phyloP scores from a whole-genome alignment of 2,797 vertebrate species.

The Myotis vivesi region DNA sequence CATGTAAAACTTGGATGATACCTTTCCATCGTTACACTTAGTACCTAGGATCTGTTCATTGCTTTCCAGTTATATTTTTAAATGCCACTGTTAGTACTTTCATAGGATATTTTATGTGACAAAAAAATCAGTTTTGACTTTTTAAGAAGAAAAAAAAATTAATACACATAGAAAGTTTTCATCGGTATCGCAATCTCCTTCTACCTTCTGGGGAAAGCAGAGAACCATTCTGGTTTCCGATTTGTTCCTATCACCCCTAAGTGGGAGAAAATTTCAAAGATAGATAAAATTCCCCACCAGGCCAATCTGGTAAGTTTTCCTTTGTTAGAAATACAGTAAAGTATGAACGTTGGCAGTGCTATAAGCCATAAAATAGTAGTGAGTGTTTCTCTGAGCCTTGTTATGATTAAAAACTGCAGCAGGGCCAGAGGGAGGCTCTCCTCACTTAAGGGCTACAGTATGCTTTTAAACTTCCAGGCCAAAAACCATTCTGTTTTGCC shows the following conservation, averaged over 20 bases:
- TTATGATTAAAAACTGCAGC: background rate
- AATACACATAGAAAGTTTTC: background rate
- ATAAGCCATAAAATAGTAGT: background rate
- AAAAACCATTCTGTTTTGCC: background rate
- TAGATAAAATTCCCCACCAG: background rate
- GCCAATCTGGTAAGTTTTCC: background rate
- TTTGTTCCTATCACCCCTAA: background rate
- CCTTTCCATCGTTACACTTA: background rate
- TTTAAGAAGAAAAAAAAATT: background rate
- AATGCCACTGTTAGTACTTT: background rate
- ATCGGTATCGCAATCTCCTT: background rate
- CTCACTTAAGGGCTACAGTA: background rate
- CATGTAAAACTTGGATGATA: background rate
- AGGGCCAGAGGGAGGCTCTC: background rate
- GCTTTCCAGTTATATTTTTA: slow-evolving; percentile 5
- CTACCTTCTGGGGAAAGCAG: background rate
- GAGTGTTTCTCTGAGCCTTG: background rate
- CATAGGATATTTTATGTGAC: background rate
- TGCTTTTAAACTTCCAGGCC: background rate
- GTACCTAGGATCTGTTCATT: background rate
- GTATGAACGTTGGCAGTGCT: background rate
- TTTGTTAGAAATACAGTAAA: background rate
- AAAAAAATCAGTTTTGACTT: slow-evolving; percentile 15
- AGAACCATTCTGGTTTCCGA: background rate
- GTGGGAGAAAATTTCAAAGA: background rate